Evolutionary conservation across 2,113 vertebrate genomes (phyloP).

Genomic region (Catagonus wagneri): DNA sequence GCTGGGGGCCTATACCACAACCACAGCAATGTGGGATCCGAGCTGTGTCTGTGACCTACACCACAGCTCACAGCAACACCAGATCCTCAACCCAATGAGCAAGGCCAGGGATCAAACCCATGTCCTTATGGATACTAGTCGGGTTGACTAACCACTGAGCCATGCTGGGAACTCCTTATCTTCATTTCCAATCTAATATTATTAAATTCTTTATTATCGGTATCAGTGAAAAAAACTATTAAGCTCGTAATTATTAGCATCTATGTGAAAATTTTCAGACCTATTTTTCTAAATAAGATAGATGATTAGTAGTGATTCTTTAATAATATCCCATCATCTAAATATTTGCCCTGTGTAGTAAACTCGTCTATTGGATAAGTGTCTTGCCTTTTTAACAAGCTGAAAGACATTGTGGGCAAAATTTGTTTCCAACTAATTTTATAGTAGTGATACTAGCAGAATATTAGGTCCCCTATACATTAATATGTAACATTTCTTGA

Average conservation of each 20-base stretch:
- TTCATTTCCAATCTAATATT: conserved; percentile 7
- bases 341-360: neutral
- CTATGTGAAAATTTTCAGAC: conserved; percentile 28
- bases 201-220: conserved; percentile 27
- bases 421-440: conserved; percentile 20
- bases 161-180: too few species aligned
- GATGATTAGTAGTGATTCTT: neutral
- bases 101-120: too few species aligned
- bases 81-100: too few species aligned
- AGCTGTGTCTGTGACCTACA: too few species aligned
- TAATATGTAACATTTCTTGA: conserved; percentile 18
- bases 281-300: neutral
- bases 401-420: neutral
- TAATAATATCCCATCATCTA: neutral
- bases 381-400: neutral
- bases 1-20: too few species aligned
- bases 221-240: neutral
- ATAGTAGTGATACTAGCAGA: neutral
- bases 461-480: neutral
- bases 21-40: too few species aligned
- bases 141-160: too few species aligned
- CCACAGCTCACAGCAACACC: too few species aligned
- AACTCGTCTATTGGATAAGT: neutral
- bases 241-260: conserved; percentile 14
- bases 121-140: too few species aligned